phyloP scores from a whole-genome alignment of 2,113 vertebrate species.

The Phoenicopterus ruber region DNA sequence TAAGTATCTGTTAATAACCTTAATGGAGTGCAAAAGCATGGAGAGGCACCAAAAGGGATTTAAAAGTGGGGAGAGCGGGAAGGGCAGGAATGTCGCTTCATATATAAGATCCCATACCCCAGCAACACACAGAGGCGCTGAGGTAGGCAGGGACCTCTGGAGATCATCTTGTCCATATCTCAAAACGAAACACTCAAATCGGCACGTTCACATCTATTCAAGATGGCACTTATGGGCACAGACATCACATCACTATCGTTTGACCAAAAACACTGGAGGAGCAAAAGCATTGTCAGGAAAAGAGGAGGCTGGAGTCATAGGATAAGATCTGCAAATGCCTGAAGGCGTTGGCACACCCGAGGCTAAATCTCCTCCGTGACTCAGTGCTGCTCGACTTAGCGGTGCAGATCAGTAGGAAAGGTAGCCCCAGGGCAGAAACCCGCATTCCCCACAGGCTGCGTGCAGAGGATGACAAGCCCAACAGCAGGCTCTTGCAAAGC shows the following conservation, averaged over 20 bases:
- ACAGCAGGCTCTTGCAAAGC: not conserved
- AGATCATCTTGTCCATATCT: not conserved
- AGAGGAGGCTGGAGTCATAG: not conserved
- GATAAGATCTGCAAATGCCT: not conserved
- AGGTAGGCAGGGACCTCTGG: not conserved
- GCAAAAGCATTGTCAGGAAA: not conserved
- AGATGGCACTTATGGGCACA: not conserved
- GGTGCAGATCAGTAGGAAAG: not conserved
- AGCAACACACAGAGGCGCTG: not conserved
- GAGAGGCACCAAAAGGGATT: conserved; percentile 23
- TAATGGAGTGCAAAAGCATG: conserved; percentile 30
- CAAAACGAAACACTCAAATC: not conserved
- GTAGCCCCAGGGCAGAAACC: not conserved
- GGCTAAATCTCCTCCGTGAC: not conserved
- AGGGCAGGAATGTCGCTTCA: not conserved
- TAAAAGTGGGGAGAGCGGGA: not conserved
- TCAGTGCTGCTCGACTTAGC: not conserved
- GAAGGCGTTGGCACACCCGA: not conserved
- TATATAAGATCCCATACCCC: not conserved
- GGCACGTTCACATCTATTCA: not conserved
- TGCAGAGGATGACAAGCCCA: not conserved
- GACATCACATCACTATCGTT: not conserved
- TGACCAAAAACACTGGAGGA: not conserved
- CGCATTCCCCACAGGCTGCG: not conserved
- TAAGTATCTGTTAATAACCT: conserved; percentile 41